A percentile compares a stretch with the other conserved stretches of the same genome.
phyloP scores from a whole-genome alignment of 2,113 vertebrate species.

The Bufo gargarizans region DNA sequence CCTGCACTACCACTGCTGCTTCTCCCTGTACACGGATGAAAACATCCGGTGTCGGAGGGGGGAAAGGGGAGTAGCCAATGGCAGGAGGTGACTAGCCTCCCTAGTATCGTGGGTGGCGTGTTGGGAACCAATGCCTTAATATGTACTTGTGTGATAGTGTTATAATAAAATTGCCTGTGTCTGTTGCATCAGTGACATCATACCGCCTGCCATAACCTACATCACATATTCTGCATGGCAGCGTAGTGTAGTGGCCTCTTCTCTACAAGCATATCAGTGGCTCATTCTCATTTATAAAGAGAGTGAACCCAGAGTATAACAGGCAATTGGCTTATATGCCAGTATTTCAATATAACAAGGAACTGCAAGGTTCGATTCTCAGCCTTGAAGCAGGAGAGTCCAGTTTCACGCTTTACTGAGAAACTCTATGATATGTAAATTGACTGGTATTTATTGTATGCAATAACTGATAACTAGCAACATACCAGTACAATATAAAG shows the following conservation, averaged over 20 bases:
- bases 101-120: no score
- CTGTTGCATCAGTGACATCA: neutral
- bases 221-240: no score
- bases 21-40: no score
- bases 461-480: neutral
- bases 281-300: neutral
- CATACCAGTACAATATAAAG: neutral
- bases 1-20: no score
- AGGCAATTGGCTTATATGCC: neutral
- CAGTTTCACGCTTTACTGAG: neutral
- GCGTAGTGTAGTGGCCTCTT: no score
- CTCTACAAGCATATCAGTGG: neutral
- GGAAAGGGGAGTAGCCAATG: no score
- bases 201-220: neutral
- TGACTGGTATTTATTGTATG: neutral
- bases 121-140: neutral
- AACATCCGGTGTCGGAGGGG: no score
- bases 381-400: neutral
- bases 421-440: neutral
- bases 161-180: neutral
- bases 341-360: neutral
- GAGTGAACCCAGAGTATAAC: no score
- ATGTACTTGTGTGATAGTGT: neutral
- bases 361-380: no score
- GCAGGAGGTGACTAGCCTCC: no score